phyloP scores from a whole-genome alignment of 30 jellyfish, hydroid and myxozoan species.

The Calvadosia cruxmelitensis region DNA sequence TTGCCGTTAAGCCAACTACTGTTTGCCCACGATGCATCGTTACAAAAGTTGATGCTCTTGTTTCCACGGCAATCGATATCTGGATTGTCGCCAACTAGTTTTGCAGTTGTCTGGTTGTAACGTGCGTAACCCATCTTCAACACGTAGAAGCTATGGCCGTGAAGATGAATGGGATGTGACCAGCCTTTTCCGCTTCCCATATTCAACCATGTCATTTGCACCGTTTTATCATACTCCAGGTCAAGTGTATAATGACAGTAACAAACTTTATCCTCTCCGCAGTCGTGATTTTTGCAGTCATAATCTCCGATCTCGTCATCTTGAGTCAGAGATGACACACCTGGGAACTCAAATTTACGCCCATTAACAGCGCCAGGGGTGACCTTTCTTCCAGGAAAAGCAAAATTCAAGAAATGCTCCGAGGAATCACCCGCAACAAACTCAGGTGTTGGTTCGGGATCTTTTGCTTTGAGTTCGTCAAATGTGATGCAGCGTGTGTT shows the following conservation, averaged over 20 bases:
- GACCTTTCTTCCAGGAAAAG: constrained; percentile 8
- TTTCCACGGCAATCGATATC: constrained; percentile 34
- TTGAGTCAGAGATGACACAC: constrained; percentile 6
- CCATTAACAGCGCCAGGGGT: constrained; percentile 21
- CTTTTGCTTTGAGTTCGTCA: constrained; percentile 3
- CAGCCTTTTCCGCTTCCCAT: constrained; percentile 63
- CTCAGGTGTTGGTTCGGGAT: neutral
- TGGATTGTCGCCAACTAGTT: constrained; percentile 5
- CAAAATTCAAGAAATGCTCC: constrained; percentile 15
- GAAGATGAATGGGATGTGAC: constrained; percentile 92
- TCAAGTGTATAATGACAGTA: constrained; percentile 5
- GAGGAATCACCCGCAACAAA: constrained; percentile 3
- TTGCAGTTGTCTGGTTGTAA: constrained; percentile 50
- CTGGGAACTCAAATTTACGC: constrained; percentile 16
- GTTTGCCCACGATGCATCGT: constrained; percentile 27
- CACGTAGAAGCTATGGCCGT: constrained; percentile 81
- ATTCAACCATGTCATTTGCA: constrained; percentile 62
- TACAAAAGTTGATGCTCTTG: constrained; percentile 12
- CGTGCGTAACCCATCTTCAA: constrained; percentile 70
- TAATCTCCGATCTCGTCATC: constrained; percentile 8
- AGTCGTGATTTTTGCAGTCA: constrained; percentile 4
- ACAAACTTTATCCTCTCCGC: constrained; percentile 13
- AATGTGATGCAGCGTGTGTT: neutral
- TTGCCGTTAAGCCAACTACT: constrained; percentile 8
- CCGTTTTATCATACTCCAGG: constrained; percentile 19